Evolutionary conservation across 2,797 vertebrate genomes (phyloP).

Genomic region (Microctenopoma steveboyesi): DNA sequence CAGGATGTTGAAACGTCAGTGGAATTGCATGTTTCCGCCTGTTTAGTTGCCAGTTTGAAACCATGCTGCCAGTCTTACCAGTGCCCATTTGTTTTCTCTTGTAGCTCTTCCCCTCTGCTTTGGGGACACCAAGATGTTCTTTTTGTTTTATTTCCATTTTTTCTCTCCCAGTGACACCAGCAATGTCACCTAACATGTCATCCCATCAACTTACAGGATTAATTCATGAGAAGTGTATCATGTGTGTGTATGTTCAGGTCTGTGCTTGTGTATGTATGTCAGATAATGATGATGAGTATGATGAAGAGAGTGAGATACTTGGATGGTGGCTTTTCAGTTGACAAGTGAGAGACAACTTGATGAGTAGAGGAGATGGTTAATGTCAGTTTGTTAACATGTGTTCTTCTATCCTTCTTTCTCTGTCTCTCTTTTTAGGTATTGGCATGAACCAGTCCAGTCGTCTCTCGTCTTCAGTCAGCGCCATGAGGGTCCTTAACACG

Average conservation of each 20-base stretch:
- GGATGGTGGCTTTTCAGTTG: constrained; percentile 9
- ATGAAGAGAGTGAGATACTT: constrained; percentile 8
- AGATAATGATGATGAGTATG: constrained; percentile 17
- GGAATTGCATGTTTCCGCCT: constrained; percentile 80
- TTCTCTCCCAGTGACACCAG: constrained; percentile 52
- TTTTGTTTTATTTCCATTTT: constrained; percentile 51
- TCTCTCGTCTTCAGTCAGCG: constrained; percentile 94
- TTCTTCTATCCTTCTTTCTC: neutral
- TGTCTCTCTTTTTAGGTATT: constrained; percentile 76
- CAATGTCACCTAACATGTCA: constrained; percentile 67
- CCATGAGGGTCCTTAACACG: constrained; percentile 96
- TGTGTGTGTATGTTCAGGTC: neutral
- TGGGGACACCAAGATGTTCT: constrained; percentile 40
- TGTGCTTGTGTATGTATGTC: constrained; percentile 25
- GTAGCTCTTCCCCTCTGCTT: constrained; percentile 48
- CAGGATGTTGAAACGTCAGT: constrained; percentile 57
- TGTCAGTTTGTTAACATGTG: constrained; percentile 7
- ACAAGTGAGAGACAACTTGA: constrained; percentile 6
- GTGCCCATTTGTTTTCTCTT: constrained; percentile 49
- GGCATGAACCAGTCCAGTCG: constrained; percentile 94
- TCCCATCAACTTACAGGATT: constrained; percentile 62
- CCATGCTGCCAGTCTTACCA: constrained; percentile 48
- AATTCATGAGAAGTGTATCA: constrained; percentile 36
- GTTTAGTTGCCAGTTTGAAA: constrained; percentile 63
- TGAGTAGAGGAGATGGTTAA: constrained; percentile 8